phyloP scores from a whole-genome alignment of 1,140 invertebrate genomes.

The Gyrodactylus salaris region DNA sequence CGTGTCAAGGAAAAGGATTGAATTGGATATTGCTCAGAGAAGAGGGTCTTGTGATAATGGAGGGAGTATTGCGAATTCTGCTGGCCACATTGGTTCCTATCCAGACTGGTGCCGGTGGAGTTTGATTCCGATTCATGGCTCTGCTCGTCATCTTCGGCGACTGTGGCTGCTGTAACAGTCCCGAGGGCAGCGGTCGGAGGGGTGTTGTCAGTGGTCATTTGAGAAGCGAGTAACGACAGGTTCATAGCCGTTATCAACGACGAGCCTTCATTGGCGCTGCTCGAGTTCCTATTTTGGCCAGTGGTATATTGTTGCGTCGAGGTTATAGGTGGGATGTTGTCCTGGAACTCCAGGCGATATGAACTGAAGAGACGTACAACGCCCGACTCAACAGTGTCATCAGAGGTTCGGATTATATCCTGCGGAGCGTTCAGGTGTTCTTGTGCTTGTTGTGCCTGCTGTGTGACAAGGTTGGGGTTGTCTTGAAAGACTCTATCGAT shows the following conservation, averaged over 20 bases:
- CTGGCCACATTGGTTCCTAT: not conserved
- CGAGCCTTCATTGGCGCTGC: not conserved
- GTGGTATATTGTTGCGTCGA: not conserved
- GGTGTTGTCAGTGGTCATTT: not conserved
- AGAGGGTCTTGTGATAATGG: not conserved
- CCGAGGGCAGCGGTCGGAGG: not conserved
- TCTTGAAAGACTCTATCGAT: no score
- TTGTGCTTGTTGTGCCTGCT: no score
- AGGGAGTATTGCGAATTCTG: not conserved
- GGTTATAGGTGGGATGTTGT: not conserved
- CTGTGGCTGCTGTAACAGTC: not conserved
- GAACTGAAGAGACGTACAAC: not conserved
- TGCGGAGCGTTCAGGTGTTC: no score
- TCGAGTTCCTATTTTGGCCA: not conserved
- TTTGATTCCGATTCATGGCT: not conserved
- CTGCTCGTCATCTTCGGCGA: not conserved
- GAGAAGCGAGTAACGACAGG: not conserved
- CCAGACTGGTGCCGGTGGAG: not conserved
- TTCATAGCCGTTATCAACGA: not conserved
- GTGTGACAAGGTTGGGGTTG: no score
- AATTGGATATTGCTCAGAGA: not conserved
- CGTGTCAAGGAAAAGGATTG: not conserved
- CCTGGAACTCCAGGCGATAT: not conserved
- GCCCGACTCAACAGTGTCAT: not conserved
- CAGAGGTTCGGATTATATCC: not conserved